These are phyloP conservation scores for Hirtodrosophila alboralis DNA, from an alignment of 2,888 invertebrate genomes.

Conservation along the genomic window DNA sequence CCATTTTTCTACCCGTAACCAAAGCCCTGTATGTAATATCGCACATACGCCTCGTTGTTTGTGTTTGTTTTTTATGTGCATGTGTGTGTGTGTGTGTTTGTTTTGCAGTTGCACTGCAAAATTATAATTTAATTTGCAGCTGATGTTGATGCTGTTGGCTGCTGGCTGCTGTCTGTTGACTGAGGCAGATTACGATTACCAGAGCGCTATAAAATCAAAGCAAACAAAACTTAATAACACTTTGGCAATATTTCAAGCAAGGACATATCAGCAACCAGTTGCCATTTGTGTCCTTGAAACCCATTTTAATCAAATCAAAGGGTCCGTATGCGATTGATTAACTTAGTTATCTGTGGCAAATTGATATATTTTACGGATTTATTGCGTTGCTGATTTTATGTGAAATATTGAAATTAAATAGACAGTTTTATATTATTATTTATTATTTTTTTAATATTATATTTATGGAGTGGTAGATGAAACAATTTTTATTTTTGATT, in stretches of 20 bases:
- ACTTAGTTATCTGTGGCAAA: conserved; percentile 27
- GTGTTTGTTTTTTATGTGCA: background rate
- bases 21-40: conserved; percentile 1
- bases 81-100: conserved; percentile 5
- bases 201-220: conserved; percentile 23
- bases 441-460: too few relatives aligned
- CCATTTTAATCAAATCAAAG: background rate
- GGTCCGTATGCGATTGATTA: conserved; percentile 15
- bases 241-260: conserved; percentile 27
- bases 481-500: too few relatives aligned
- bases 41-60: conserved; percentile 6
- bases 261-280: conserved; percentile 26
- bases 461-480: too few relatives aligned
- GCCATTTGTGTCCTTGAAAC: conserved; percentile 41
- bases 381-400: too few relatives aligned
- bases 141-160: conserved; percentile 26
- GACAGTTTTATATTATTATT: too few relatives aligned
- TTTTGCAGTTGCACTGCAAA: conserved; percentile 28
- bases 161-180: too few relatives aligned
- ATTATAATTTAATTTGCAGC: conserved; percentile 42
- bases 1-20: background rate
- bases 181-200: conserved; percentile 2
- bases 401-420: too few relatives aligned
- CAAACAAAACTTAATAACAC: conserved; percentile 33
- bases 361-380: background rate